Base-by-base conservation (phyloP, 2,797 vertebrate species). In the Pantherophis vulpinus region DNA sequence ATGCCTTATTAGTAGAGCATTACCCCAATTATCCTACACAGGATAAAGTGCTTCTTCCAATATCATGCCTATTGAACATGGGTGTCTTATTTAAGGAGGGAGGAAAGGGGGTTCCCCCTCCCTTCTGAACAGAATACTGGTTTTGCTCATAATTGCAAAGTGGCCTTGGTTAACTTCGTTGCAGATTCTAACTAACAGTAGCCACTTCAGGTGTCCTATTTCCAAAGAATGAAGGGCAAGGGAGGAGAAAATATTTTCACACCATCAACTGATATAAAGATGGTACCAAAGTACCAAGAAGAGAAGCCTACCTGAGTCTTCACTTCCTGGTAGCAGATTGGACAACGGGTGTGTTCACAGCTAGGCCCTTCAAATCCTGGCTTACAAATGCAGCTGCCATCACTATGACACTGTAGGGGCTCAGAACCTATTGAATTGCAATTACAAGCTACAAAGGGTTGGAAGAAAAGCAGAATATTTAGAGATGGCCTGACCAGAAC, bases 361-460 rank as follows among this genome's bases (percentile, higher is more conserved):
- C 18, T 97, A 55, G 94, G 96, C 8, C 99, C 99, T 27, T 98
- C 97, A 0, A 98, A 98, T 29, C 98, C 99, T 0, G 98, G 96
- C 95, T 97, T 98, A 97, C 99, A 99, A 51, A 95, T 93, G 94
- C 99, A 99, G 95, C 96, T 98, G 13, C 99, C 99, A 0, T 95
- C 95, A 0, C 94, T 94, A 25, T 96, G 97, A 23, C 99, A 99
- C 79, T 96, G 97, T 7, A 86, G 14, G 0, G 97, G 97, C 95
- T 97, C 97, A 0, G 99, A 98, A 1, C 98, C 98, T 4, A 56
- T 20, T 0, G 94, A 91, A 95, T 98, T 95, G 5, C 99, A 99
- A 95, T 94, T 94, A 90, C 99, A 99, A 2, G 98, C 99, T 99
- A 96, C 27, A 74, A 12, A 86, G 89, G 90, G 29, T 90, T 66